Evolutionary conservation across 2,113 vertebrate species (phyloP).

Genomic region (Stictonetta naevosa): DNA sequence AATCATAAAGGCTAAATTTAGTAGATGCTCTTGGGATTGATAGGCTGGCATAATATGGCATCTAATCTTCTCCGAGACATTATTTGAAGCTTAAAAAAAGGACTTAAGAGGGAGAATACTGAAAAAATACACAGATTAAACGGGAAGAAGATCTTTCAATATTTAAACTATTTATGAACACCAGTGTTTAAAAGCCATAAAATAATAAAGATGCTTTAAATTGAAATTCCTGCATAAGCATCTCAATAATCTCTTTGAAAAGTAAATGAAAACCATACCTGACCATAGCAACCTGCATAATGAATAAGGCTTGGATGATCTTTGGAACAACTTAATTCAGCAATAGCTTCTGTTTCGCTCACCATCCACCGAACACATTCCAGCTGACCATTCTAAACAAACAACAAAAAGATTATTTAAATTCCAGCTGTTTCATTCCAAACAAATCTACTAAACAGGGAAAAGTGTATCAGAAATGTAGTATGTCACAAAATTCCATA

Average conservation of each 20-base stretch:
- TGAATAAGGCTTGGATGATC: conserved; percentile 97
- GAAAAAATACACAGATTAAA: not conserved
- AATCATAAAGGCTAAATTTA: not conserved
- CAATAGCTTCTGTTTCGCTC: conserved; percentile 97
- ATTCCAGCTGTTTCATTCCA: not conserved
- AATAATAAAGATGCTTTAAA: not conserved
- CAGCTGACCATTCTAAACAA: conserved; percentile 91
- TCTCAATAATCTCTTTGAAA: not conserved
- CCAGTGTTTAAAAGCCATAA: not conserved
- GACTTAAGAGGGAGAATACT: not conserved
- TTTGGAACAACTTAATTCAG: conserved; percentile 94
- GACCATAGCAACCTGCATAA: conserved; percentile 93
- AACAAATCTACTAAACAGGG: not conserved
- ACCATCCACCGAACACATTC: conserved; percentile 99
- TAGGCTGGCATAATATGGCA: not conserved
- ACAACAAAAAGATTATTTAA: not conserved
- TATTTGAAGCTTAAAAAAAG: not conserved
- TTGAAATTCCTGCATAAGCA: not conserved
- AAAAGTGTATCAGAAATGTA: not conserved
- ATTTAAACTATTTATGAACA: not conserved
- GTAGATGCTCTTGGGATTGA: not conserved
- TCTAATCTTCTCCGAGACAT: not conserved
- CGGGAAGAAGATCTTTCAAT: not conserved
- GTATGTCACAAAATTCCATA: not conserved
- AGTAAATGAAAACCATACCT: conserved; percentile 80